Evolutionary conservation across 2,888 invertebrate genomes (phyloP), one percentile per base, ranked within the genome.

Genomic region (Diabrotica balteata): DNA sequence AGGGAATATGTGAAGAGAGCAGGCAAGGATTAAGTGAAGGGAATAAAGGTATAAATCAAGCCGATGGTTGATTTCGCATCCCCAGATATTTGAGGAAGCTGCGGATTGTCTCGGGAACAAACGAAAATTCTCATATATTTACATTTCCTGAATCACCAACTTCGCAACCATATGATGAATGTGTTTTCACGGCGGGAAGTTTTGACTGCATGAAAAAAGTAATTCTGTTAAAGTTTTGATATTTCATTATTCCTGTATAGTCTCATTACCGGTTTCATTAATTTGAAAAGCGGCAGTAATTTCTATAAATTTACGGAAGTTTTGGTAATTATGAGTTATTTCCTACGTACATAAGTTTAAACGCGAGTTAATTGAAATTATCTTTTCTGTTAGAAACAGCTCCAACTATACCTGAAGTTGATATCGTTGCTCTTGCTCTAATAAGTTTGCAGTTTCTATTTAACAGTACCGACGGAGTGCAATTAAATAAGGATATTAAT

Each of bases 111-210:
- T 70, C 69, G 75, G 72, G 75, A 75, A 51, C 70, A 63, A 58
- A 66, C 67, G 66, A 70, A 65, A 71, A 68, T 73, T 73, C 73
- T 71, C 72, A 75, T 75, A 75, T 74, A 75, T 75, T 75, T 75
- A 72, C 75, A 73, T 74, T 73, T 73, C 70, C 67, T 70, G 71
- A 73, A 71, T 75, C 75, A 70, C 70, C 72, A 66, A 69, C 73
- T 73, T 69, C 69, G 58, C 67, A 45, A 58, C 59, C 52, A 50
- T 65, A 67, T 71, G 71, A 71, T 71, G 62, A 67, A 71, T 71
- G 64, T 43, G 51, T 63, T 67, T 59, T 50, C 54, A 55, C 62
- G 59, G 42, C 42, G 51, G 44, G 54, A 67, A 67, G 54, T 54
- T 62, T 63, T 11, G 45, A 59, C 63, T 67, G 53, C 51, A 54